phyloP scores from a whole-genome alignment of 2,113 vertebrate genomes.

The Poeciliopsis prolifica region DNA sequence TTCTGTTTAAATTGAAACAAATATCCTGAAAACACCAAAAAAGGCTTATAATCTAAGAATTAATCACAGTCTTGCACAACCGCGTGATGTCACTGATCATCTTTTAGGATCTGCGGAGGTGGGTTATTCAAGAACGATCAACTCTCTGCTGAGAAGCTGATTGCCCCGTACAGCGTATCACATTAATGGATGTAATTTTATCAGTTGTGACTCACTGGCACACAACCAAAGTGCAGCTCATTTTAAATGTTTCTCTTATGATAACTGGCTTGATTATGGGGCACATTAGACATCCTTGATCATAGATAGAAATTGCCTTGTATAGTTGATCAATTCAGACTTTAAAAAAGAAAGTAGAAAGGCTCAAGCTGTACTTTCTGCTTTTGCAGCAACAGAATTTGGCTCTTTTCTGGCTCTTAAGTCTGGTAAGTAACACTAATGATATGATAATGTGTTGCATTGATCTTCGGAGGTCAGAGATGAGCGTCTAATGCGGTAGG shows the following conservation, averaged over 20 bases:
- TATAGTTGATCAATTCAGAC: constrained; percentile 8
- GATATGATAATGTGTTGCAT: constrained; percentile 20
- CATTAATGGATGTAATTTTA: constrained; percentile 43
- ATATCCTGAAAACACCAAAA: neutral
- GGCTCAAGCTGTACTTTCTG: neutral
- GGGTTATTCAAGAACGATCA: constrained; percentile 24
- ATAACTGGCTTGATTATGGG: constrained; percentile 63
- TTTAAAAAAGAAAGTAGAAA: constrained; percentile 1
- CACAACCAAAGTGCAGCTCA: constrained; percentile 26
- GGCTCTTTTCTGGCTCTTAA: neutral
- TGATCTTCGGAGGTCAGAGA: constrained; percentile 14
- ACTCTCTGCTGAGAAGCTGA: constrained; percentile 18
- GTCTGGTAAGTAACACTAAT: constrained; percentile 16
- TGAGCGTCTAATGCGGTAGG: neutral
- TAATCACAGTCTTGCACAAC: constrained; percentile 17
- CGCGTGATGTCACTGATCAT: constrained; percentile 15
- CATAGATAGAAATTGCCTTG: constrained; percentile 2
- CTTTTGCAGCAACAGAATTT: constrained; percentile 6
- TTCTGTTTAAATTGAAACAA: constrained; percentile 12
- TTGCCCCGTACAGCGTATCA: constrained; percentile 14
- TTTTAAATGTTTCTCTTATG: constrained; percentile 40
- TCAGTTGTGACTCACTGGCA: constrained; percentile 28
- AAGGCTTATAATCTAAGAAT: constrained; percentile 6
- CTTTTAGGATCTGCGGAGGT: constrained; percentile 11
- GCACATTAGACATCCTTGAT: constrained; percentile 63